Evolutionary conservation across 2,113 vertebrate genomes (phyloP).

Genomic region (Hyla sarda): DNA sequence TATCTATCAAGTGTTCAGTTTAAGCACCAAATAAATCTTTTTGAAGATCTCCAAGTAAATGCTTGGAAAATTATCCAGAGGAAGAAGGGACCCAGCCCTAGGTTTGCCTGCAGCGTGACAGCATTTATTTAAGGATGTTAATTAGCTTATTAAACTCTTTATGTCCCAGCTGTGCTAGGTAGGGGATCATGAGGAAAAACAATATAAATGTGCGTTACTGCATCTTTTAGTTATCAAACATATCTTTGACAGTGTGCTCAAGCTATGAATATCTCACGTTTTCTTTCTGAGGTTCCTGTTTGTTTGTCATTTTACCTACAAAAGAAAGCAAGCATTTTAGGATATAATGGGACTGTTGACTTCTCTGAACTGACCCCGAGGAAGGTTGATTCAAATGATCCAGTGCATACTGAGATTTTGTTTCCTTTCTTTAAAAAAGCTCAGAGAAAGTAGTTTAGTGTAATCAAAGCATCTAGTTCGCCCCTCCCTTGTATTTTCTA

Average conservation of each 20-base stretch:
- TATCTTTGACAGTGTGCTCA: background rate
- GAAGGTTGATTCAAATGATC: conserved; percentile 58
- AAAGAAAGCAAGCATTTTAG: conserved; percentile 51
- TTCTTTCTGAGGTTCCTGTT: conserved; percentile 8
- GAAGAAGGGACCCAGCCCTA: background rate
- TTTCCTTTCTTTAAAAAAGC: conserved; percentile 52
- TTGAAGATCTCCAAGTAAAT: too few species aligned
- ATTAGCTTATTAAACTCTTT: conserved; percentile 31
- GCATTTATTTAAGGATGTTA: conserved; percentile 31
- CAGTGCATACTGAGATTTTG: conserved; percentile 54
- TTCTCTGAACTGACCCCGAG: conserved; percentile 53
- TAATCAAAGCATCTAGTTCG: conserved; percentile 57
- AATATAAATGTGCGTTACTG: conserved; percentile 9
- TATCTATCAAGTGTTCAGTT: too few species aligned
- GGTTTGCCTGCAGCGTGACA: conserved; percentile 8
- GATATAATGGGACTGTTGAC: conserved; percentile 55
- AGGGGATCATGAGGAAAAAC: background rate
- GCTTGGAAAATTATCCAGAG: background rate
- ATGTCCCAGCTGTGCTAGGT: conserved; percentile 16
- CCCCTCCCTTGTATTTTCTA: conserved; percentile 57
- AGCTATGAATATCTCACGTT: conserved; percentile 22
- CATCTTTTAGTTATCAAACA: conserved; percentile 9
- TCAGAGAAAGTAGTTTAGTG: conserved; percentile 56
- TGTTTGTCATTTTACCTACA: conserved; percentile 54
- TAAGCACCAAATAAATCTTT: too few species aligned